Percentiles rank a stretch among this genome's conserved stretches.
These are phyloP conservation scores for Erynnis tages DNA, from an alignment of 2,888 invertebrate genomes.

Conservation along the genomic window DNA sequence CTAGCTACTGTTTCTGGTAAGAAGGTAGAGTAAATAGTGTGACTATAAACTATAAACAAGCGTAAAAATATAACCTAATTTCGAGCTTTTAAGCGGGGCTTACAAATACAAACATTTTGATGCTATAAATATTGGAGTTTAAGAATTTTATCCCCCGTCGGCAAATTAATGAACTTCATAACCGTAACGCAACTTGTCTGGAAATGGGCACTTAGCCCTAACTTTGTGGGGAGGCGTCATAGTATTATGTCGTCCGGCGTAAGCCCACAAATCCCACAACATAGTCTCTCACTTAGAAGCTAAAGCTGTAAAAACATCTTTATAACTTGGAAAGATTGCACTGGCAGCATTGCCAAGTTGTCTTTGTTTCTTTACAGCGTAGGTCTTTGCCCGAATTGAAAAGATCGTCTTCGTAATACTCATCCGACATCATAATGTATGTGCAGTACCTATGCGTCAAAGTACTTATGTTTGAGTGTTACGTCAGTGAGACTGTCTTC, in stretches of 20 bases:
- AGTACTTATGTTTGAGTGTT: not conserved
- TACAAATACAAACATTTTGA: not conserved
- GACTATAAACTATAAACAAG: too few relatives aligned
- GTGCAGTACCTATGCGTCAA: not conserved
- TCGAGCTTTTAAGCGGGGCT: too few relatives aligned
- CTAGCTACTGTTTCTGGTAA: constrained; percentile 65
- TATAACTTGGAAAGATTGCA: not conserved
- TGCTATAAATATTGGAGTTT: not conserved
- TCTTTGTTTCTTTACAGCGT: constrained; percentile 12
- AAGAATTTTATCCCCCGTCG: not conserved
- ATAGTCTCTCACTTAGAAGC: constrained; percentile 21
- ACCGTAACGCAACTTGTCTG: not conserved
- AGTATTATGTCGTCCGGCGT: constrained; percentile 6
- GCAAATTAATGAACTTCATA: not conserved
- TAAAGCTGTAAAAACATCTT: constrained; percentile 11
- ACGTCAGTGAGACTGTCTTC: not conserved
- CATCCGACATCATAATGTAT: not conserved
- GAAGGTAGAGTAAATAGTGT: too few relatives aligned
- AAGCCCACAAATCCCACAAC: constrained; percentile 18
- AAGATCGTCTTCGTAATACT: constrained; percentile 2
- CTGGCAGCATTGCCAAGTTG: constrained; percentile 4
- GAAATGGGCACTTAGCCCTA: constrained; percentile 2
- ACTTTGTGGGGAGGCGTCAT: not conserved
- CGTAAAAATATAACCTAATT: too few relatives aligned
- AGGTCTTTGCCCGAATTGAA: constrained; percentile 13